A percentile compares a stretch with the other conserved stretches of the same genome.
Evolutionary conservation across 2,797 vertebrate species (phyloP).

Genomic region (Enteromius argenteus): DNA sequence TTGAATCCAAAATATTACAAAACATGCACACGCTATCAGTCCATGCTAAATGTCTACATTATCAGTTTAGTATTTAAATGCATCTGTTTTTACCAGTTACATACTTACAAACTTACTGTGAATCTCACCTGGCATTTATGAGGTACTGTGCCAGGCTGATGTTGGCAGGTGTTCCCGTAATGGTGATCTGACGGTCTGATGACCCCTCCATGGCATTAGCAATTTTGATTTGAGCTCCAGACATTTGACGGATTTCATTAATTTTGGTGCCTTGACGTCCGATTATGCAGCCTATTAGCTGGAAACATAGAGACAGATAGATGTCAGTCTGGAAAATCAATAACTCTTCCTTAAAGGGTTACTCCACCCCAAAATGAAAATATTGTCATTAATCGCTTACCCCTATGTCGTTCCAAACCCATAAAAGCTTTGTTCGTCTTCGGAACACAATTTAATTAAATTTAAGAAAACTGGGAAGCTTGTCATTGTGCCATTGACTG

Average conservation of each 20-base stretch:
- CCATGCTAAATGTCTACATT: too few relatives aligned
- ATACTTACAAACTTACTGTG: neutral
- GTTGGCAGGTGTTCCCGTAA: conserved; percentile 95
- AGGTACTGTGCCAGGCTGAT: conserved; percentile 98
- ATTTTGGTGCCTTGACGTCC: conserved; percentile 85
- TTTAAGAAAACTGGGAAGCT: too few relatives aligned
- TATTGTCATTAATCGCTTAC: too few relatives aligned
- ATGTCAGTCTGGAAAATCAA: neutral
- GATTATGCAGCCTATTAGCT: conserved; percentile 99
- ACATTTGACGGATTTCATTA: conserved; percentile 92
- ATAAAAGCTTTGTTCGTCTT: too few relatives aligned
- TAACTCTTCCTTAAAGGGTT: neutral
- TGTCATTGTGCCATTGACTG: too few relatives aligned
- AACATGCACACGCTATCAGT: too few relatives aligned
- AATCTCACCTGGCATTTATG: conserved; percentile 92
- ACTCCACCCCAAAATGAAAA: too few relatives aligned
- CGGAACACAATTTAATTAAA: too few relatives aligned
- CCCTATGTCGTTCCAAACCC: too few relatives aligned
- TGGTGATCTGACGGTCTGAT: conserved; percentile 95
- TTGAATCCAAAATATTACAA: too few relatives aligned
- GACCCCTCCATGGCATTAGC: conserved; percentile 95
- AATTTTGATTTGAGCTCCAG: conserved; percentile 98
- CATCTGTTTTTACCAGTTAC: neutral
- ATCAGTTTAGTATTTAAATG: neutral
- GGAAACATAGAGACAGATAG: conserved; percentile 73